Evolutionary conservation across 1,140 invertebrate genomes (phyloP).

Genomic region (Laodelphax striatellus): DNA sequence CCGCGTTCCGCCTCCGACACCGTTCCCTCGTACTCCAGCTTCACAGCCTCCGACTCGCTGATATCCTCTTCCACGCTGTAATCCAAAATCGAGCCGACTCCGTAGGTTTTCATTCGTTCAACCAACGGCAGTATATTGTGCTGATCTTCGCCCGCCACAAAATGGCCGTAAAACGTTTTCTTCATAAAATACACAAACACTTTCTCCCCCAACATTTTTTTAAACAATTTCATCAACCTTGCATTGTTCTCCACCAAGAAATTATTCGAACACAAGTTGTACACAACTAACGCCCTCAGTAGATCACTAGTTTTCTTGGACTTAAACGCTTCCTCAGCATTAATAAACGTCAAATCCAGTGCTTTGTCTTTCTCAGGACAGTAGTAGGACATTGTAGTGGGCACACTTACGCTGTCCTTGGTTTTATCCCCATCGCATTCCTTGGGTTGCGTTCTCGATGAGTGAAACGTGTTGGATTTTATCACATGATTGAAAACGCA

Average conservation of each 20-base stretch:
- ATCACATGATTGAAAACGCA: no score
- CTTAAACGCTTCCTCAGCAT: conserved; percentile 69
- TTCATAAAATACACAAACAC: conserved; percentile 83
- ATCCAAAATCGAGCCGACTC: conserved; percentile 95
- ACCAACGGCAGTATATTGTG: conserved; percentile 71
- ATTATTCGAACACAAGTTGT: conserved; percentile 80
- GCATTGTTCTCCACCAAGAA: conserved; percentile 89
- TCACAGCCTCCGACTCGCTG: conserved; percentile 71
- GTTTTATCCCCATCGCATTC: no score
- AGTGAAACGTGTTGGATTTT: no score
- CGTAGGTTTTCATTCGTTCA: conserved; percentile 77
- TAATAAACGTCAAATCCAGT: conserved; percentile 77
- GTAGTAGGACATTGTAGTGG: no score
- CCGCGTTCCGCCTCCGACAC: conserved; percentile 5
- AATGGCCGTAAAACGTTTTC: conserved; percentile 94
- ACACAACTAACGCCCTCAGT: conserved; percentile 81
- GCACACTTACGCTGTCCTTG: no score
- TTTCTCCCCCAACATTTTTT: conserved; percentile 66
- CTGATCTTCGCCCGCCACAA: conserved; percentile 91
- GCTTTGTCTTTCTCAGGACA: conserved; percentile 21
- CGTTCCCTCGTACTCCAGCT: conserved; percentile 82
- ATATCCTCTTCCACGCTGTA: conserved; percentile 98
- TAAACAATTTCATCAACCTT: conserved; percentile 77
- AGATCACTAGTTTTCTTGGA: conserved; percentile 93
- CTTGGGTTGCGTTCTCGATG: no score